phyloP scores from a whole-genome alignment of 2,888 invertebrate species.

The Branchellion lobata region DNA sequence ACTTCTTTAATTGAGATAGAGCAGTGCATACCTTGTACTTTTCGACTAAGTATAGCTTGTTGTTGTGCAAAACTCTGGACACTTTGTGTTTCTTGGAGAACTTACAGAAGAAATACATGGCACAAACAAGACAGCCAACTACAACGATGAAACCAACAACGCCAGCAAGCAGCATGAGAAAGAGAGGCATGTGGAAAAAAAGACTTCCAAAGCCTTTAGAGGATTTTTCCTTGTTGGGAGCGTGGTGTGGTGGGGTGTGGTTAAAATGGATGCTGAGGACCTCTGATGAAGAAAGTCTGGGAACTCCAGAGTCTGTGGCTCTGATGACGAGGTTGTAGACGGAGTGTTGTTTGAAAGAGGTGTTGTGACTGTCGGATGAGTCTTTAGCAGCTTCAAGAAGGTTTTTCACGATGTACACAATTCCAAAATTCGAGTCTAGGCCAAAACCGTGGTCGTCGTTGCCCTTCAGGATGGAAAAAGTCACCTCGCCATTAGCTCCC shows the following conservation, averaged over 20 bases:
- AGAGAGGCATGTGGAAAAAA: not conserved
- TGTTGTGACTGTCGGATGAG: not conserved
- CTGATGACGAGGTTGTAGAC: conserved; percentile 38
- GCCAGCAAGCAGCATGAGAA: not conserved
- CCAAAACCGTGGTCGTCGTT: not conserved
- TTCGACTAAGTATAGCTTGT: conserved; percentile 7
- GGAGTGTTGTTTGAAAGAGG: not conserved
- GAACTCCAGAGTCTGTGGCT: conserved; percentile 32
- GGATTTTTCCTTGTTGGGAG: no score
- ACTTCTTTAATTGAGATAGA: no score
- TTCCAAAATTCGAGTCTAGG: not conserved
- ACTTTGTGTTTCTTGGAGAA: conserved; percentile 16
- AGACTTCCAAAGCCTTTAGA: no score
- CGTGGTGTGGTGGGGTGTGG: not conserved
- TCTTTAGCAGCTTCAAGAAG: not conserved
- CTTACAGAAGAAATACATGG: conserved; percentile 23
- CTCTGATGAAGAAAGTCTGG: not conserved
- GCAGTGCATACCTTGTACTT: not conserved
- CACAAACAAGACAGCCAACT: conserved; percentile 17
- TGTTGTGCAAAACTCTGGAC: not conserved
- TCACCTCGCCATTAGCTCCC: conserved; percentile 43
- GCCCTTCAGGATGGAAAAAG: not conserved
- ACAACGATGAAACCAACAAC: conserved; percentile 13
- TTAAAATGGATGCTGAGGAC: conserved; percentile 41
- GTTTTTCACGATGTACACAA: not conserved